Conservation (phyloP, 1,140 invertebrate genomes). For the Drosophila sucinea region DNA sequence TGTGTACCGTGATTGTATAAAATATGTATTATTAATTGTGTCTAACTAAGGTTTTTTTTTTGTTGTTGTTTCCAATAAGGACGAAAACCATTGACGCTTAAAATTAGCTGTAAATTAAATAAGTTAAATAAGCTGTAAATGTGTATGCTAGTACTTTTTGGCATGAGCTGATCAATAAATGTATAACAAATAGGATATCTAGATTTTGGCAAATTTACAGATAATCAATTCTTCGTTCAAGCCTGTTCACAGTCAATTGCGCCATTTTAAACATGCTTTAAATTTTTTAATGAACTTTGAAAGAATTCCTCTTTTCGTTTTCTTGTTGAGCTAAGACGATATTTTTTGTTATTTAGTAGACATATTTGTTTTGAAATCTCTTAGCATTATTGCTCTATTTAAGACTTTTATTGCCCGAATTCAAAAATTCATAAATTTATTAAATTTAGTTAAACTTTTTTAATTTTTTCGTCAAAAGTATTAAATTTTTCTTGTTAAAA, state of each 20-base stretch:
- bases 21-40: constrained; percentile 57
- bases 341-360: no score
- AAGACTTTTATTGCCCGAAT: no score
- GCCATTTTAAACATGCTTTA: no score
- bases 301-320: no score
- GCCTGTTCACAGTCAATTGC: background rate
- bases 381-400: no score
- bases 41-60: constrained; percentile 65
- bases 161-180: constrained; percentile 28
- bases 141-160: constrained; percentile 13
- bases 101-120: constrained; percentile 25
- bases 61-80: constrained; percentile 66
- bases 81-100: constrained; percentile 68
- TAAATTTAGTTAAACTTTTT: no score
- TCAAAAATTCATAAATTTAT: no score
- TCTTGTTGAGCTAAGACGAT: no score
- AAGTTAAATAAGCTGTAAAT: constrained; percentile 25
- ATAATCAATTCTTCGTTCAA: background rate
- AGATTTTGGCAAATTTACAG: constrained; percentile 5
- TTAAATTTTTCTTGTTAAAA: no score
- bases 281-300: no score
- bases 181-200: background rate
- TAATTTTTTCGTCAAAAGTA: no score
- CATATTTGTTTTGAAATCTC: no score
- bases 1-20: constrained; percentile 35